Base-by-base conservation (phyloP, 2,113 vertebrate genomes). In the Lichenostomus cassidix region DNA sequence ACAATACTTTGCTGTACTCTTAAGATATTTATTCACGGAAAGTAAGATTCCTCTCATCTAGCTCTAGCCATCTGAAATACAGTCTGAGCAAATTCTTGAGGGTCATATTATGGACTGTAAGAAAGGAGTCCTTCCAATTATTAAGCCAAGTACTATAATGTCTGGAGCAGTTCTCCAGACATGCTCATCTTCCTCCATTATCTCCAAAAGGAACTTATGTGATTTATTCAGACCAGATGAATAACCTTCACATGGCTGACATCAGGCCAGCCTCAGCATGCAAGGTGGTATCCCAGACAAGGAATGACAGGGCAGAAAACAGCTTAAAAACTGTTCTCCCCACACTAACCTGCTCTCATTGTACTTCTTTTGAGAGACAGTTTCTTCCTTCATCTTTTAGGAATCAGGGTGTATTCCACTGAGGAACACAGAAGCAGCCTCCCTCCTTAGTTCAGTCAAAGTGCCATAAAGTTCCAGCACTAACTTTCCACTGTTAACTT, bases 71-170 rank as follows among this genome's bases (percentile, higher is more conserved):
- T 33, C 31, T 60, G 27, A 84, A 92, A 85, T 21, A 55, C 8
- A n/a, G 10, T 22, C 29, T 63, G 39, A 87, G 21, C 29, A 52
- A 68, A 37, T 60, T 20, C 29, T 76, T 76, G 44, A 64, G 31
- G 15, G 11, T 0, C 85, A 9, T 29, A 8, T 56, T 56, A 64
- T 0, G 6, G 29, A 42, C 19, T 4, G 1, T 9, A 68, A 90
- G 29, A 47, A 71, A 64, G 14, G 73, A 11, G 6, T 3, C 25
- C 14, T 33, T 78, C 42, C 16, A n/a, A 22, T n/a, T 31, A 28
- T 1, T 41, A 59, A 71, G 22, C 37, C 27, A 50, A 15, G 41
- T 29, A 33, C 11, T 31, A 11, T 14, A 42, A 14, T 50, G 17
- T 67, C 11, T 83, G 25, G 25, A 69, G 19, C 10, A 82, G 24